These are phyloP conservation scores for Dorcus parallelipipedus DNA, from an alignment of 2,888 invertebrate species.

Conservation along the genomic window DNA sequence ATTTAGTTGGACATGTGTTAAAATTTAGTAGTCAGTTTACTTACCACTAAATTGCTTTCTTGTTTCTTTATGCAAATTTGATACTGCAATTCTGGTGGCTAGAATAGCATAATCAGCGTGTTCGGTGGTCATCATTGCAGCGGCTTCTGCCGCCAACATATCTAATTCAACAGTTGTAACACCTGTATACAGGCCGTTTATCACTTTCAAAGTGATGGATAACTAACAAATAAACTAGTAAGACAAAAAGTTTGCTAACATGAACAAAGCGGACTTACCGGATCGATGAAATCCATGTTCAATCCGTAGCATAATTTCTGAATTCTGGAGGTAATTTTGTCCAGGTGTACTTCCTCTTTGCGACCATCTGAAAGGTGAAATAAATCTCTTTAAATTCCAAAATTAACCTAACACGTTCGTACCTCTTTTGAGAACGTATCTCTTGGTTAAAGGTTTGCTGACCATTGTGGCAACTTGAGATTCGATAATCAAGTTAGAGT, in stretches of 20 bases:
- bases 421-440: slow-evolving; percentile 55
- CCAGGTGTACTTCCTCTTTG: slow-evolving; percentile 89
- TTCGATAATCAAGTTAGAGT: not conserved
- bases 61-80: slow-evolving; percentile 97
- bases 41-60: slow-evolving; percentile 88
- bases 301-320: slow-evolving; percentile 93
- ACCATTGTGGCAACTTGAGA: slow-evolving; percentile 44
- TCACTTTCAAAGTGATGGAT: slow-evolving; percentile 85
- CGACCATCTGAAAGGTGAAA: slow-evolving; percentile 66
- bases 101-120: slow-evolving; percentile 95
- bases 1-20: too few species aligned
- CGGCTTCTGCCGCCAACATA: slow-evolving; percentile 96
- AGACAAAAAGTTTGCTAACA: not conserved
- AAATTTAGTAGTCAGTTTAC: slow-evolving; percentile 5
- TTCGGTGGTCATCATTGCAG: slow-evolving; percentile 94
- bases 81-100: slow-evolving; percentile 89
- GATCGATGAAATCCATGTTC: slow-evolving; percentile 94
- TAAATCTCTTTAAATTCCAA: slow-evolving; percentile 20
- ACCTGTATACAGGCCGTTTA: slow-evolving; percentile 91
- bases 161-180: slow-evolving; percentile 97
- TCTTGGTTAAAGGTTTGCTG: slow-evolving; percentile 48
- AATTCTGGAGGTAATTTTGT: slow-evolving; percentile 96
- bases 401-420: not conserved
- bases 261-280: slow-evolving; percentile 61
- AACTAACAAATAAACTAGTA: slow-evolving; percentile 51